phyloP scores from a whole-genome alignment of 23 tunicate species.

The Aplidium turbinatum region DNA sequence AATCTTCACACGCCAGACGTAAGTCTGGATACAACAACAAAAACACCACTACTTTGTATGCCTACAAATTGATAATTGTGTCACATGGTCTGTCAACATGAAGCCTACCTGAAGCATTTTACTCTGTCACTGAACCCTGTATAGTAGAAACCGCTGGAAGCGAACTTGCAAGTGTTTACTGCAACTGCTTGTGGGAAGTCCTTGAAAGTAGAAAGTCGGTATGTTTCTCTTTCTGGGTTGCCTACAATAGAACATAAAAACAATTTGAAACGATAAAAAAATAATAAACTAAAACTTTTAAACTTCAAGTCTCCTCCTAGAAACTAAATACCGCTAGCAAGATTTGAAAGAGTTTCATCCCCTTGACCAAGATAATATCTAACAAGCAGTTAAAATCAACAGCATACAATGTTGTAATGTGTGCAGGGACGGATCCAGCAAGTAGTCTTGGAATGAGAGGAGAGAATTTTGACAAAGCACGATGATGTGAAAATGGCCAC shows the following conservation, averaged over 20 bases:
- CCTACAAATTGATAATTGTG: background rate
- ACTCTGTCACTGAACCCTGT: constrained; percentile 54
- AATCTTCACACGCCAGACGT: too few relatives aligned
- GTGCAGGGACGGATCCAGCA: too few relatives aligned
- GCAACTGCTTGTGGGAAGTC: constrained; percentile 17
- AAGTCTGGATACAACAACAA: too few relatives aligned
- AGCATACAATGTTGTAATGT: too few relatives aligned
- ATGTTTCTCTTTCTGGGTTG: constrained; percentile 31
- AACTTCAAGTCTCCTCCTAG: background rate
- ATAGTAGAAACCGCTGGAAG: constrained; percentile 42
- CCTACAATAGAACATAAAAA: constrained; percentile 1
- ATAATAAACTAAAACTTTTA: background rate
- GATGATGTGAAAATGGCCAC: too few relatives aligned
- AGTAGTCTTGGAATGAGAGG: too few relatives aligned
- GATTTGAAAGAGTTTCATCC: too few relatives aligned
- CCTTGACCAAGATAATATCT: too few relatives aligned
- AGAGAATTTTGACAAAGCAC: too few relatives aligned
- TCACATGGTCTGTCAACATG: background rate
- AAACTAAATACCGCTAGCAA: too few relatives aligned
- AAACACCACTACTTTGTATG: background rate
- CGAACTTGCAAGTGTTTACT: constrained; percentile 28
- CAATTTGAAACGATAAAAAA: background rate
- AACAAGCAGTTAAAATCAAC: too few relatives aligned
- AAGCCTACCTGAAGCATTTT: constrained; percentile 43
- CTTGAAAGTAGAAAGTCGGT: constrained; percentile 30